phyloP scores from a whole-genome alignment of 2,113 vertebrate genomes.

The Sinocyclocheilus rhinocerous region DNA sequence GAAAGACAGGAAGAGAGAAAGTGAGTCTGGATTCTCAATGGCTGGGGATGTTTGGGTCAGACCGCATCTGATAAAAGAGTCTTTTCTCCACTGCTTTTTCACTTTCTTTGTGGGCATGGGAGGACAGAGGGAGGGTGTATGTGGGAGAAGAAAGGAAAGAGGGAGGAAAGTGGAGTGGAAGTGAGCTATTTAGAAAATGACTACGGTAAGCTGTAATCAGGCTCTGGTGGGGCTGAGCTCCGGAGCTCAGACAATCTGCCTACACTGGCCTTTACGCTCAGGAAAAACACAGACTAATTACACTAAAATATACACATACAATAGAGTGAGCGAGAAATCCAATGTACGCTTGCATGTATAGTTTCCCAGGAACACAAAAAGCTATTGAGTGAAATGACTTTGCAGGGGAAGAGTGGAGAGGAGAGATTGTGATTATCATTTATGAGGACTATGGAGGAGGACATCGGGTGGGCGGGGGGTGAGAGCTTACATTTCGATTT shows the following conservation, averaged over 20 bases:
- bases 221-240: slow-evolving; percentile 33
- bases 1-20: slow-evolving; percentile 30
- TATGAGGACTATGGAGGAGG: slow-evolving; percentile 33
- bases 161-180: slow-evolving; percentile 39
- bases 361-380: slow-evolving; percentile 70
- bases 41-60: slow-evolving; percentile 34
- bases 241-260: slow-evolving; percentile 43
- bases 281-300: slow-evolving; percentile 39
- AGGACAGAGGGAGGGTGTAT: slow-evolving; percentile 22
- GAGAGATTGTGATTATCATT: slow-evolving; percentile 55
- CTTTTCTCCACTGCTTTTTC: slow-evolving; percentile 22
- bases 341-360: slow-evolving; percentile 69
- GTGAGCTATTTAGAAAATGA: slow-evolving; percentile 46
- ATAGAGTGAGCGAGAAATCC: slow-evolving; percentile 64
- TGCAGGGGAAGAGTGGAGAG: slow-evolving; percentile 63
- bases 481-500: slow-evolving; percentile 44
- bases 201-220: slow-evolving; percentile 43
- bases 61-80: slow-evolving; percentile 31
- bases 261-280: slow-evolving; percentile 29
- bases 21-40: slow-evolving; percentile 15
- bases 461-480: slow-evolving; percentile 61
- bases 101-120: slow-evolving; percentile 38
- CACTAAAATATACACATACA: slow-evolving; percentile 63
- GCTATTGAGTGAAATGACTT: slow-evolving; percentile 69
- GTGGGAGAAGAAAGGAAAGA: slow-evolving; percentile 36